Base-by-base conservation (phyloP, 2,888 invertebrate genomes). In the Yponomeuta evonymella region DNA sequence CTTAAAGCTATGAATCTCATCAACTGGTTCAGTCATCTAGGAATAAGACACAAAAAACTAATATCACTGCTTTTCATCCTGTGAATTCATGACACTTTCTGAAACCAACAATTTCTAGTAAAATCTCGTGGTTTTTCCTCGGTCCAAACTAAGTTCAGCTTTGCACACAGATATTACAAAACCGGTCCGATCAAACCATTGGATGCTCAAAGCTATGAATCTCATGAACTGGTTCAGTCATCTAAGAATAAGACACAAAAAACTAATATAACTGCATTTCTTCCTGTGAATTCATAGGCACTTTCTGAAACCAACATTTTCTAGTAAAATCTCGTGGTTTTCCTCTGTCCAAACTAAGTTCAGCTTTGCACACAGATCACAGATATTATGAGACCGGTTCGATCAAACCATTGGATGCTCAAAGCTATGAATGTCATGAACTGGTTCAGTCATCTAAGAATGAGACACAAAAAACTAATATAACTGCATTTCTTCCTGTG, bases 341-440 rank as follows among this genome's bases (percentile, higher is more conserved):
- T 82, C 86, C 84, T 79, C 79, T 82, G 83, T 88, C 88, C 88
- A 88, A 88, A 88, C 87, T 88, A 88, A 89, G 83, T 83, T 86
- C 85, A 87, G 86, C 83, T 85, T 88, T 86, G 83, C 88, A 84
- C 84, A 80, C 94, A 97, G 97, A 94, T 33, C 4, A 33, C 2
- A 33, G 33, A 5, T 98, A 98, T 93, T 99, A 99, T 94, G 98
- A 99, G 93, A 98, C 98, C 74, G 98, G 98, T 76, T 98, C 98
- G 77, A 99, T 99, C 86, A 97, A 98, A 90, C 98, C 77, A 99
- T 99, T 86, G 98, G 99, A 74, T 98, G 99, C 74, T 98, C 98
- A 72, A 98, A 98, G 88, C 98, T 23, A 23, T 23, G 23, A 23
- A 23, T 23, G 0, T 23, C 0, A 23, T 23, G 23, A 23, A 23